Conservation (phyloP, 2,888 invertebrate species). For the Frankliniella fusca region DNA sequence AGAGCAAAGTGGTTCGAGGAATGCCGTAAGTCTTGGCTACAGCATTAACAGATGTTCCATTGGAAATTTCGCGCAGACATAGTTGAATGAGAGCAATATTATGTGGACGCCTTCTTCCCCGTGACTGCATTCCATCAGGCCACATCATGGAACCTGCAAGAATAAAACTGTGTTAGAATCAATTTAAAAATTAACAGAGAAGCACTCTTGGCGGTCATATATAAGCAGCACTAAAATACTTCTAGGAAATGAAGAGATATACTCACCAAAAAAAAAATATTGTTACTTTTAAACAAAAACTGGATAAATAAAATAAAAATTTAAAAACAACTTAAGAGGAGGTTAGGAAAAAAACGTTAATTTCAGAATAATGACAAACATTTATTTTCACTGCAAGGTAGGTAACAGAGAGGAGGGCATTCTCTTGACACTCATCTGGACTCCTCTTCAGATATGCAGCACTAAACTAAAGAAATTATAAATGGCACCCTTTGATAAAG, state of each 20-base stretch:
- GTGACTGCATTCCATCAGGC: not conserved
- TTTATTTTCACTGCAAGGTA: not conserved
- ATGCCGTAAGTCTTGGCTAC: not conserved
- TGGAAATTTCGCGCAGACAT: not conserved
- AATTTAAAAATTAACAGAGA: not conserved
- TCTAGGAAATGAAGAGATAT: not conserved
- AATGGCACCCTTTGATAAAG: too few relatives aligned
- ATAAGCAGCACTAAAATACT: too few relatives aligned
- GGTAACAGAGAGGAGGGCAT: too few relatives aligned
- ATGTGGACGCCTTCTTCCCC: not conserved
- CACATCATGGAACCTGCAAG: constrained; percentile 7
- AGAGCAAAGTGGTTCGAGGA: not conserved
- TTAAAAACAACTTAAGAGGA: not conserved
- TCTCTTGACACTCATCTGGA: too few relatives aligned
- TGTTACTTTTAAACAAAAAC: not conserved
- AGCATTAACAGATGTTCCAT: constrained; percentile 12
- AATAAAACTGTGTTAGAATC: not conserved
- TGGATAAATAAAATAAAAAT: not conserved
- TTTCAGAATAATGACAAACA: not conserved
- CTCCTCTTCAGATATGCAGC: too few relatives aligned
- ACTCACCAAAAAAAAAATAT: not conserved
- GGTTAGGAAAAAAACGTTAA: not conserved
- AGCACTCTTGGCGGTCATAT: too few relatives aligned
- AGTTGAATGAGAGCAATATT: not conserved
- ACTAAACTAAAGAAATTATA: too few relatives aligned